Conservation (phyloP, 2,888 invertebrate species). For the Hydropsyche betteni region DNA sequence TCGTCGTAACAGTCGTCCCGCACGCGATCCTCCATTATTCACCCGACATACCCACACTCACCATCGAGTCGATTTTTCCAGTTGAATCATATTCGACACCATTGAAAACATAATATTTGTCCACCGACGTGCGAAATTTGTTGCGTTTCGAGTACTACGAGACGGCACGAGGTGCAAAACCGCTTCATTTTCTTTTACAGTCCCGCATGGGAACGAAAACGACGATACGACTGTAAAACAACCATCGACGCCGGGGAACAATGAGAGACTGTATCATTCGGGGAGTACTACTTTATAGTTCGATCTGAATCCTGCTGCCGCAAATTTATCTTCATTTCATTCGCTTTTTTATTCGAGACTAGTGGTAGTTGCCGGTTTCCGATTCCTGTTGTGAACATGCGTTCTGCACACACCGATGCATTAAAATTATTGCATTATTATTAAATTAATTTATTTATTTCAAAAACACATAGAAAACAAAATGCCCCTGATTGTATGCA, state of each 20-base stretch:
- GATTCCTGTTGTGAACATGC: too few species aligned
- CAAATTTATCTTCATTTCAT: too few species aligned
- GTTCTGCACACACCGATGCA: too few species aligned
- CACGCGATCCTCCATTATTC: slow-evolving; percentile 12
- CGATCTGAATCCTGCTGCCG: slow-evolving; percentile 9
- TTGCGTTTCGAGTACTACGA: neutral
- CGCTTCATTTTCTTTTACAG: slow-evolving; percentile 22
- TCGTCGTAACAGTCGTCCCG: neutral
- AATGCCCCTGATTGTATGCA: too few species aligned
- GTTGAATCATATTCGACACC: neutral
- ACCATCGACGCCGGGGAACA: slow-evolving; percentile 26
- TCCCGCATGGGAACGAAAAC: slow-evolving; percentile 13
- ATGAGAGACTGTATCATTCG: slow-evolving; percentile 27
- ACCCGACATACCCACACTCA: neutral
- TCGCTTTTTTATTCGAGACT: too few species aligned
- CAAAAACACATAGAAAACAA: too few species aligned
- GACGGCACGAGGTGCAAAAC: slow-evolving; percentile 1
- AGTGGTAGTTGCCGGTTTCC: too few species aligned
- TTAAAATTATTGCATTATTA: too few species aligned
- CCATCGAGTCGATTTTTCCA: neutral
- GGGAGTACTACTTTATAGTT: slow-evolving; percentile 13
- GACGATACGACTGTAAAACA: slow-evolving; percentile 27
- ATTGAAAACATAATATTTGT: neutral
- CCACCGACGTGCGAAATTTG: neutral
- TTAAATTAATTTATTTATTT: too few species aligned